Conservation (phyloP, 2,113 vertebrate species). For the Stegastes partitus region DNA sequence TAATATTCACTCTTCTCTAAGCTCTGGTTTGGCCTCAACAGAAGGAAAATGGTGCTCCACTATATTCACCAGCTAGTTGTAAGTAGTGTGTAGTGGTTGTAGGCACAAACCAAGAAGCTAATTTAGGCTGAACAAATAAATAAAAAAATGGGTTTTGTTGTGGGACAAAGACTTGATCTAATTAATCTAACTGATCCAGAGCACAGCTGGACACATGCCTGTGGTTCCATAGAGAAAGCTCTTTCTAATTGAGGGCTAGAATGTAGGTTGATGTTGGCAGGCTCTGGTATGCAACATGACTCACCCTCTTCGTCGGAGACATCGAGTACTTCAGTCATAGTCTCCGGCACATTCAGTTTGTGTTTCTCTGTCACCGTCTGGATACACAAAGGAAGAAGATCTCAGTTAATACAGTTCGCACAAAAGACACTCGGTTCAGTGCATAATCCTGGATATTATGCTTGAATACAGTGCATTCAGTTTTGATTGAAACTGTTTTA, state of each 20-base stretch:
- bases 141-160: not conserved
- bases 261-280: not conserved
- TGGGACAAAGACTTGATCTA: not conserved
- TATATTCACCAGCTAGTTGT: too few relatives aligned
- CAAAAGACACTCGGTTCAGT: too few relatives aligned
- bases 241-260: not conserved
- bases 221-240: not conserved
- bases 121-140: not conserved
- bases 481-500: too few relatives aligned
- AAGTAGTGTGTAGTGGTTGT: too few relatives aligned
- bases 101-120: not conserved
- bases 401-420: not conserved
- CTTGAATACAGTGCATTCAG: too few relatives aligned
- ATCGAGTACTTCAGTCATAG: constrained; percentile 98
- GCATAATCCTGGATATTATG: too few relatives aligned
- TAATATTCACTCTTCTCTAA: too few relatives aligned
- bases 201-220: not conserved
- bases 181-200: not conserved
- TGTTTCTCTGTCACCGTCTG: constrained; percentile 98
- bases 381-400: not conserved
- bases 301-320: constrained; percentile 99
- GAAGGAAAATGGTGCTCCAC: not conserved
- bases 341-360: constrained; percentile 98
- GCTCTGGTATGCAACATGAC: constrained; percentile 50
- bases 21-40: not conserved